These are phyloP conservation scores for Perca flavescens DNA, from an alignment of 2,113 vertebrate species.

Conservation along the genomic window DNA sequence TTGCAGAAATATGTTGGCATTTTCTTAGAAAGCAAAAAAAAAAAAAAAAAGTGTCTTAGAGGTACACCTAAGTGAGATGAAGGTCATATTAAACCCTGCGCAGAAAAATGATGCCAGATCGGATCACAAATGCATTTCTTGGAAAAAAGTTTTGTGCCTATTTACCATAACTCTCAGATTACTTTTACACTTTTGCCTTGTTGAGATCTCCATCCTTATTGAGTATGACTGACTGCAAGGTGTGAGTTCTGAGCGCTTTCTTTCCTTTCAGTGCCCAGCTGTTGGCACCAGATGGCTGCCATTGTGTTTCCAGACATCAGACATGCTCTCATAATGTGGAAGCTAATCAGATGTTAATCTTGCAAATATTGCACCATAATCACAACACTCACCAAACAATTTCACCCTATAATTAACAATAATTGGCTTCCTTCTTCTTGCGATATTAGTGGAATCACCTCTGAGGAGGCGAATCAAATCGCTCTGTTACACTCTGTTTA, in stretches of 20 bases:
- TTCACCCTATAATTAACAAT: slow-evolving; percentile 95
- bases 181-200: not conserved
- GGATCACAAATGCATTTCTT: not conserved
- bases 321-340: slow-evolving; percentile 86
- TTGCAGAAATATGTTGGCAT: slow-evolving; percentile 8
- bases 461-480: slow-evolving; percentile 88
- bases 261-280: slow-evolving; percentile 29
- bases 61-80: slow-evolving; percentile 5
- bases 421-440: slow-evolving; percentile 90
- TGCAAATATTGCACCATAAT: slow-evolving; percentile 90
- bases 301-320: slow-evolving; percentile 80
- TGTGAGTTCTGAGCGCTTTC: not conserved
- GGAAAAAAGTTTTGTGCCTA: not conserved
- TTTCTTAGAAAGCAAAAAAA: slow-evolving; percentile 24
- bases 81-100: not conserved
- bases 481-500: slow-evolving; percentile 89
- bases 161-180: not conserved
- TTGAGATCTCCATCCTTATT: not conserved
- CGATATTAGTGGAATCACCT: slow-evolving; percentile 90
- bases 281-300: slow-evolving; percentile 33
- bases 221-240: not conserved
- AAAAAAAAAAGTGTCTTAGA: not conserved
- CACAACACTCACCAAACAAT: slow-evolving; percentile 94
- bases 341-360: slow-evolving; percentile 94
- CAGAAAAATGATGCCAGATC: not conserved